Base-by-base conservation (phyloP, 30 jellyfish, hydroid and myxozoan genomes). In the Cassiopea xamachana region DNA sequence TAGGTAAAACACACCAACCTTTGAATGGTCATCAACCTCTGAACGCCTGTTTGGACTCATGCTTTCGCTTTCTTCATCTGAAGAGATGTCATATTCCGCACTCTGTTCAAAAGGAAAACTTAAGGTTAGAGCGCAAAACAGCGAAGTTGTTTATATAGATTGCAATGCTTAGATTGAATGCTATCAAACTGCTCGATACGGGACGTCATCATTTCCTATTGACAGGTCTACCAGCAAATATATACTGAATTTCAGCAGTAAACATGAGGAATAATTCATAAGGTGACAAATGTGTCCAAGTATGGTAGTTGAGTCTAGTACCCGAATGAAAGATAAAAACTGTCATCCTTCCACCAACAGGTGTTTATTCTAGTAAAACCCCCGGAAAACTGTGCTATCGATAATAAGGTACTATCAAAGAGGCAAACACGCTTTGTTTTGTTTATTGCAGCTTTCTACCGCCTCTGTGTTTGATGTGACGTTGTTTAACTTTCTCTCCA, bases 41-140 rank as follows among this genome's bases (percentile, higher is more conserved):
- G 95, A 47, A 7, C 51, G 68, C 1, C 69, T 70, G 73, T 69
- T 77, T n/a, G 95, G 95, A 79, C 95, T 88, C 95, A 88, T 88
- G 86, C 7, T 61, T 61, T 82, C 73, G 14, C 70, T 83, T 45
- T 88, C 95, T 2, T 88, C 90, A 46, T 88, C 95, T 1, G 94
- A 87, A 9, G 94, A 87, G 69, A 88, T 87, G 7, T 83, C 68
- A 87, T 75, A 77, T 6, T 77, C 94, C 1, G 84, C 13, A n/a
- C 77, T 50, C 94, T 87, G 46, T 10, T 61, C 74, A 9, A 45
- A 69, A 27, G 18, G 17, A 47, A 69, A 46, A 1, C 5, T 3
- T n/a, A 0, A 47, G 13, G 39, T 69, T 69, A 3, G 45, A 43
- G 15, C 12, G 12, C 7, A 55, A 55, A 55, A 10, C 64, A 27